phyloP scores from a whole-genome alignment of 2,888 invertebrate species.

The Apoda limacodes region DNA sequence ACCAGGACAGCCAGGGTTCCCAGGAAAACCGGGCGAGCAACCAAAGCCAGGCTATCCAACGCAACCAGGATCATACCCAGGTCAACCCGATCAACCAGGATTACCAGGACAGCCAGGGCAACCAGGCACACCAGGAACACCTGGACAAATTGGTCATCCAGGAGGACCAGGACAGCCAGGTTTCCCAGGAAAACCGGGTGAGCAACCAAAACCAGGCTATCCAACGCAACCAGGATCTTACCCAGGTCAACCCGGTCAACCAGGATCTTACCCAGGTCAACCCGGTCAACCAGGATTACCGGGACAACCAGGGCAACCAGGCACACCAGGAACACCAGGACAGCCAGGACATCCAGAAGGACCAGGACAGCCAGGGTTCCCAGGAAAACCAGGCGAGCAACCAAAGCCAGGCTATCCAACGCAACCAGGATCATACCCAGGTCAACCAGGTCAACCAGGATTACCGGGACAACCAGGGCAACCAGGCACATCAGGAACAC shows the following conservation, averaged over 20 bases:
- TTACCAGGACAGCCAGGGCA: slow-evolving; percentile 14
- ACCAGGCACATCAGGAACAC: slow-evolving; percentile 17
- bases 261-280: slow-evolving; percentile 17
- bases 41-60: no score
- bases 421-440: slow-evolving; percentile 14
- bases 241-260: slow-evolving; percentile 17
- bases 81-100: slow-evolving; percentile 19
- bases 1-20: slow-evolving; percentile 12
- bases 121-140: slow-evolving; percentile 17
- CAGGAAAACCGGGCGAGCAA: no score
- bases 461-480: slow-evolving; percentile 18
- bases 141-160: slow-evolving; percentile 4
- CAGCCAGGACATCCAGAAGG: no score
- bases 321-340: slow-evolving; percentile 12
- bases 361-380: no score
- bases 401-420: slow-evolving; percentile 16
- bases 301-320: slow-evolving; percentile 17
- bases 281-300: slow-evolving; percentile 19
- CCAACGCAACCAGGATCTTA: slow-evolving; percentile 18
- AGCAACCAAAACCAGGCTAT: slow-evolving; percentile 8
- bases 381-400: slow-evolving; percentile 19
- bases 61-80: slow-evolving; percentile 19
- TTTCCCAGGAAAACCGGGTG: slow-evolving; percentile 18
- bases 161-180: slow-evolving; percentile 19
- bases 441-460: slow-evolving; percentile 16